A percentile compares a stretch with the other conserved stretches of the same genome.
phyloP scores from a whole-genome alignment of 1,140 invertebrate species.

The Pogonomyrmex californicus region DNA sequence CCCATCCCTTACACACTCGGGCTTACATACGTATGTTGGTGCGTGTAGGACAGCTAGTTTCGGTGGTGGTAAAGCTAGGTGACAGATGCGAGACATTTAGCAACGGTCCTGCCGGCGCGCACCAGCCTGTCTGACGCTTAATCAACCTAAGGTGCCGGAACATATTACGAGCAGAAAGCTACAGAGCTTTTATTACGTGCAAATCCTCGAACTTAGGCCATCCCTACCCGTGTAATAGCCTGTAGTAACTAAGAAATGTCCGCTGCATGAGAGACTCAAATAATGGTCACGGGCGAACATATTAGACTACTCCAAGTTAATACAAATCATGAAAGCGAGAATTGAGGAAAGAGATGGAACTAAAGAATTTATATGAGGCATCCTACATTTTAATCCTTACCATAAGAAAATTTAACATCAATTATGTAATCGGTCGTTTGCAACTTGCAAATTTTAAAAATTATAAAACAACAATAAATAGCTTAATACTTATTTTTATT shows the following conservation, averaged over 20 bases:
- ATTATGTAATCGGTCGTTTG: not conserved
- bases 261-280: not conserved
- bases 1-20: not conserved
- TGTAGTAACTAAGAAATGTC: conserved; percentile 1
- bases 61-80: conserved; percentile 79
- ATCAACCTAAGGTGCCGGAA: conserved; percentile 81
- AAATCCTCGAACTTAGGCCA: conserved; percentile 55
- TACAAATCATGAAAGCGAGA: not conserved
- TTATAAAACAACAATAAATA: not conserved
- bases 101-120: conserved; percentile 75
- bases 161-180: conserved; percentile 64
- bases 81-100: conserved; percentile 84
- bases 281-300: not conserved
- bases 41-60: conserved; percentile 65
- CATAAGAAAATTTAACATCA: not conserved
- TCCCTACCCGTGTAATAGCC: not conserved
- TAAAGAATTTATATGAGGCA: not conserved
- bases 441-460: not conserved
- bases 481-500: not conserved
- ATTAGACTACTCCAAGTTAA: not conserved
- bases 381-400: not conserved
- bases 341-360: not conserved
- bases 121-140: conserved; percentile 76
- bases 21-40: conserved; percentile 40
- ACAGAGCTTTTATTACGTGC: conserved; percentile 64